phyloP scores from a whole-genome alignment of 2,888 invertebrate genomes.

The Brassicogethes aeneus region DNA sequence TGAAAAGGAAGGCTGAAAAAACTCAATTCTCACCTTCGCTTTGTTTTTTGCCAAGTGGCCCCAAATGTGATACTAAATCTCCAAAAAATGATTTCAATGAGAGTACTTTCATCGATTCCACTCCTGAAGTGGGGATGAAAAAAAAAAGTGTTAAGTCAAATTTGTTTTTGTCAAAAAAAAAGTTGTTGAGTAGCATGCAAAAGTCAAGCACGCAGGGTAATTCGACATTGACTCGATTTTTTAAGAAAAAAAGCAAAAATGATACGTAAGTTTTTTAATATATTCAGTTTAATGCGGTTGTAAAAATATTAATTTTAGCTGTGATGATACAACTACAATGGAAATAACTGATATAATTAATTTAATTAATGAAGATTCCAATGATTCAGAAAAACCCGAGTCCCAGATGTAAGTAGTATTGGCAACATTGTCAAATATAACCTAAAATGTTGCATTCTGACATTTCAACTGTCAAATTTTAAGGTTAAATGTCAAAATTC shows the following conservation, averaged over 20 bases:
- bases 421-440: too few relatives aligned
- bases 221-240: not conserved
- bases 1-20: too few relatives aligned
- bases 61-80: not conserved
- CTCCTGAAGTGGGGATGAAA: not conserved
- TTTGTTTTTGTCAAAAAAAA: not conserved
- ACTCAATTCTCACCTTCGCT: not conserved
- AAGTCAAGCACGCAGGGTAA: not conserved
- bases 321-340: not conserved
- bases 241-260: not conserved
- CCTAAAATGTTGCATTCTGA: too few relatives aligned
- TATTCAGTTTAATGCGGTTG: not conserved
- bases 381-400: too few relatives aligned
- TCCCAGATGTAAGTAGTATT: too few relatives aligned
- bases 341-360: not conserved
- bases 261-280: not conserved
- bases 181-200: not conserved
- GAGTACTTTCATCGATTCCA: not conserved
- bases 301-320: not conserved
- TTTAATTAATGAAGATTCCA: not conserved
- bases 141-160: not conserved
- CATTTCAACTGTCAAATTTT: too few relatives aligned
- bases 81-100: not conserved
- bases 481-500: too few relatives aligned
- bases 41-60: not conserved